Evolutionary conservation across 2,888 invertebrate species (phyloP).

Genomic region (Meiosimyza decipiens): DNA sequence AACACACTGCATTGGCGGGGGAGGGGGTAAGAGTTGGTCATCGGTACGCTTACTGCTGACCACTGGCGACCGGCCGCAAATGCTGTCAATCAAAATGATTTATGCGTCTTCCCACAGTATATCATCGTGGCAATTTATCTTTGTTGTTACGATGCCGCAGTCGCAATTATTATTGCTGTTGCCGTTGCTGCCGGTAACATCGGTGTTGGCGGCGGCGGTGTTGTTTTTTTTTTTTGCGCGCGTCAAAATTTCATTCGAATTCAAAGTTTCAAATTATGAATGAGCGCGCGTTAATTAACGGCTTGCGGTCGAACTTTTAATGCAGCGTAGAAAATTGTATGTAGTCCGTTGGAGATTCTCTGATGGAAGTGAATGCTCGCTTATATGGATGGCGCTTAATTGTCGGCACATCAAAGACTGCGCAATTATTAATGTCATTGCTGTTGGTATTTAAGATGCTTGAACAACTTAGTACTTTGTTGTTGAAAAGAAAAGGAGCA

Average conservation of each 20-base stretch:
- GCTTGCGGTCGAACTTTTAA: background rate
- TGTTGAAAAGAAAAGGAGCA: no score
- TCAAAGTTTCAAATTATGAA: conserved; percentile 25
- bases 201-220: background rate
- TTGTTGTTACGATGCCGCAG: conserved; percentile 42
- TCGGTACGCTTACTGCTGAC: background rate
- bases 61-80: conserved; percentile 3
- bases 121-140: conserved; percentile 62
- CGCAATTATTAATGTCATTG: background rate
- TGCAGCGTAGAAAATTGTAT: background rate
- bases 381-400: conserved; percentile 30
- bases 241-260: conserved; percentile 28
- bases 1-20: no score
- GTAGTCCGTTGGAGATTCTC: background rate
- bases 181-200: background rate
- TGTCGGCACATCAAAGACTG: conserved; percentile 32
- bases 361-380: background rate
- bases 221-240: conserved; percentile 8
- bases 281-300: conserved; percentile 12
- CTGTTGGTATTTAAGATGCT: background rate
- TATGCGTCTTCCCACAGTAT: conserved; percentile 66
- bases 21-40: no score
- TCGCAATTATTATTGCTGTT: background rate
- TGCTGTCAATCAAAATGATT: conserved; percentile 67
- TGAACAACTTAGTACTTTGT: no score